A percentile compares a stretch with the other conserved stretches of the same genome.
These are phyloP conservation scores for Prolemur simus DNA, from an alignment of 2,113 vertebrate species.

Conservation along the genomic window DNA sequence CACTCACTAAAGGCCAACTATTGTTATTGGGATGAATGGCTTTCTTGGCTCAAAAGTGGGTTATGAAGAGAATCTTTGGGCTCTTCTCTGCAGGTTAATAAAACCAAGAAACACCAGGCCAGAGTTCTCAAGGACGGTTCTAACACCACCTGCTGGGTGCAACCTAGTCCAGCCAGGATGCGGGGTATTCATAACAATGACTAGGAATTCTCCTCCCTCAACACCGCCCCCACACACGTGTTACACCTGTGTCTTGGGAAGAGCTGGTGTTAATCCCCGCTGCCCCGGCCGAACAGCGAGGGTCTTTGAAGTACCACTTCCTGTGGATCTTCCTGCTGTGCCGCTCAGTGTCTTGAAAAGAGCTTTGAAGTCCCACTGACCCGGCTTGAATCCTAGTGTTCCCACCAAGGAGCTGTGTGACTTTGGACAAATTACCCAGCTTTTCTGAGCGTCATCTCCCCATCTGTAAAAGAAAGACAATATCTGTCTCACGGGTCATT, in stretches of 20 bases:
- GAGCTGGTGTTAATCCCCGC: slow-evolving; percentile 58
- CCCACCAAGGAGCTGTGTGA: slow-evolving; percentile 60
- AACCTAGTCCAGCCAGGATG: not conserved
- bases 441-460: slow-evolving; percentile 57
- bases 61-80: slow-evolving; percentile 34
- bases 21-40: slow-evolving; percentile 30
- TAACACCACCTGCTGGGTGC: slow-evolving; percentile 45
- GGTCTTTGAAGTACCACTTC: slow-evolving; percentile 72
- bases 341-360: slow-evolving; percentile 52
- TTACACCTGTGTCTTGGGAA: slow-evolving; percentile 68
- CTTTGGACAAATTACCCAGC: slow-evolving; percentile 33
- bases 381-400: slow-evolving; percentile 17
- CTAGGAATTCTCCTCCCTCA: not conserved
- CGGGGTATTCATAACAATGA: slow-evolving; percentile 38
- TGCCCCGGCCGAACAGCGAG: slow-evolving; percentile 1
- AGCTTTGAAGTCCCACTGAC: slow-evolving; percentile 61
- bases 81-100: slow-evolving; percentile 53
- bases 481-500: not conserved
- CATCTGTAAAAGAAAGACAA: not conserved
- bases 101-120: slow-evolving; percentile 33
- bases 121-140: slow-evolving; percentile 18
- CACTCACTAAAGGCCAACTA: slow-evolving; percentile 4
- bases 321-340: slow-evolving; percentile 65
- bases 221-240: not conserved
- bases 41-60: slow-evolving; percentile 41